phyloP scores from a whole-genome alignment of 2,113 vertebrate species.

The Barnardius zonarius region DNA sequence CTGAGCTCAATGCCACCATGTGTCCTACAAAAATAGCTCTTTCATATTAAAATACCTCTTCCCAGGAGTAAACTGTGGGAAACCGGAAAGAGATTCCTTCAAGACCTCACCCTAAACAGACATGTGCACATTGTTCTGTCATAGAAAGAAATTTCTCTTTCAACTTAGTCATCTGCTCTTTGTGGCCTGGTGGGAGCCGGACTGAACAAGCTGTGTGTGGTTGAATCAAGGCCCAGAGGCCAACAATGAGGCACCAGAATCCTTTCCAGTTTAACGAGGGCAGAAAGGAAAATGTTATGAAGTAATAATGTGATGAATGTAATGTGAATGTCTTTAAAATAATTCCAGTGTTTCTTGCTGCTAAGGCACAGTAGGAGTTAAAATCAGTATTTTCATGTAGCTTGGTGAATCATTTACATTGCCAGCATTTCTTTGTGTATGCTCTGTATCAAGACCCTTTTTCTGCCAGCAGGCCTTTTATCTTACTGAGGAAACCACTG shows the following conservation, averaged over 20 bases:
- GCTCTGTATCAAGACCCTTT: background rate
- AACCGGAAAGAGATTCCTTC: background rate
- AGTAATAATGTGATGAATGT: background rate
- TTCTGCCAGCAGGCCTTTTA: background rate
- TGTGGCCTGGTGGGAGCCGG: background rate
- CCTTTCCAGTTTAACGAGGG: rapidly evolving
- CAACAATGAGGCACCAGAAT: background rate
- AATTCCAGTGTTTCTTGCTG: background rate
- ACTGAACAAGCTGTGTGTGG: background rate
- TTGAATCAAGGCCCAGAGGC: background rate
- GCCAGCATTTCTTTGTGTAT: background rate
- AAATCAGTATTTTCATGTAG: background rate
- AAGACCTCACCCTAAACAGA: background rate
- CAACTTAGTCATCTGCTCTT: background rate
- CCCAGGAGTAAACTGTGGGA: background rate
- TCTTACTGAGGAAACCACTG: background rate
- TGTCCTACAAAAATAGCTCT: background rate
- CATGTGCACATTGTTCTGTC: background rate
- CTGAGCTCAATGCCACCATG: background rate
- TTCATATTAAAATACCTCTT: background rate
- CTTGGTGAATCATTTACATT: background rate
- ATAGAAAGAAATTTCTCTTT: background rate
- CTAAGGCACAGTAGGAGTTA: background rate
- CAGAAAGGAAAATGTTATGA: background rate
- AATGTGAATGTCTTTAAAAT: background rate